Percentiles rank a stretch among this genome's conserved stretches.
Conservation (phyloP, 2,797 vertebrate genomes). For the Hephaestus fuliginosus region DNA sequence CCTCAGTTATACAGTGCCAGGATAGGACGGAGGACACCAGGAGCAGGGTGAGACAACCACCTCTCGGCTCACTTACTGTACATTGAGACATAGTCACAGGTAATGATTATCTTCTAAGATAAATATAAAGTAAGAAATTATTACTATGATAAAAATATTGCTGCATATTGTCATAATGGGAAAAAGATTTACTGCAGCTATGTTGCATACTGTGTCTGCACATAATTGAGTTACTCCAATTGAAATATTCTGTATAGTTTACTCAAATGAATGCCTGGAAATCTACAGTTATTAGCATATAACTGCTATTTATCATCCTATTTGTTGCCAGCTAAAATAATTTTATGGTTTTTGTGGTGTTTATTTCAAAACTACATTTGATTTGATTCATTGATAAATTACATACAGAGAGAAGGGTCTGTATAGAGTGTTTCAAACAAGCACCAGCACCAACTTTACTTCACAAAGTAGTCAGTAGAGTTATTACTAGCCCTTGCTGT, state of each 20-base stretch:
- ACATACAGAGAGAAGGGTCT: neutral
- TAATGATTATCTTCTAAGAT: slow-evolving; percentile 12
- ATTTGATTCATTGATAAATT: slow-evolving; percentile 12
- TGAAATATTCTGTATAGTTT: neutral
- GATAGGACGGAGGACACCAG: slow-evolving; percentile 32
- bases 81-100: slow-evolving; percentile 9
- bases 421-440: slow-evolving; percentile 23
- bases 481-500: slow-evolving; percentile 28
- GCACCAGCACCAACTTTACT: slow-evolving; percentile 21
- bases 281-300: slow-evolving; percentile 1
- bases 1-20: slow-evolving; percentile 43
- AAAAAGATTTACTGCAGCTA: neutral
- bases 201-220: neutral
- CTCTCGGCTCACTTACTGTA: neutral
- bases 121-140: neutral
- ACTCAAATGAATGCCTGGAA: slow-evolving; percentile 1
- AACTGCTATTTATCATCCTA: slow-evolving; percentile 2
- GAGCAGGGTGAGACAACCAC: slow-evolving; percentile 43
- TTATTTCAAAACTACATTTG: slow-evolving; percentile 9
- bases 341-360: slow-evolving; percentile 6
- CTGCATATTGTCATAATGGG: neutral
- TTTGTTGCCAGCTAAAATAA: slow-evolving; percentile 2
- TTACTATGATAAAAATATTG: neutral
- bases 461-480: slow-evolving; percentile 33
- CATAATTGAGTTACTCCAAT: neutral